Evolutionary conservation across 1,140 invertebrate species (phyloP).

Genomic region (Diabrotica virgifera): DNA sequence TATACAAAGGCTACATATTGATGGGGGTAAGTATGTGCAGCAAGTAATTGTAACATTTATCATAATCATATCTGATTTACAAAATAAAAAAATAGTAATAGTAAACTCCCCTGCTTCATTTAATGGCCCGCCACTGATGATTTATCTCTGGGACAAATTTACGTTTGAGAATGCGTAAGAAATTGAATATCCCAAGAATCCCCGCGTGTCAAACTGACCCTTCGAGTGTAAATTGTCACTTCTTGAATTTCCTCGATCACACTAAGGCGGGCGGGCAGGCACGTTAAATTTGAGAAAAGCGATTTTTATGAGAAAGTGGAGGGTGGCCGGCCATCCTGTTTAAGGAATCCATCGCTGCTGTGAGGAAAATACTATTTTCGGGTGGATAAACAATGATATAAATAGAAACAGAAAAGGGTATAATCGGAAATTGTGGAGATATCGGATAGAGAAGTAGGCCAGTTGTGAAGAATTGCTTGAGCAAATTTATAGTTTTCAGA

Average conservation of each 20-base stretch:
- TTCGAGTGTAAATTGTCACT: constrained; percentile 13
- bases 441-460: too few species aligned
- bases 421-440: too few species aligned
- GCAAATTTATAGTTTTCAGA: too few species aligned
- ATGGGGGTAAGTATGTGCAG: too few species aligned
- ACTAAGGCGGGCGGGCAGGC: neutral
- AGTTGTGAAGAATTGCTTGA: too few species aligned
- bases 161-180: constrained; percentile 18
- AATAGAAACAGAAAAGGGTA: too few species aligned
- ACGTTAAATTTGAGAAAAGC: constrained; percentile 6
- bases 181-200: constrained; percentile 15
- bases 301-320: neutral
- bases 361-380: neutral
- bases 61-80: too few species aligned
- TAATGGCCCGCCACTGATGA: neutral
- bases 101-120: neutral
- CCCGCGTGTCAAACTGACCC: constrained; percentile 8
- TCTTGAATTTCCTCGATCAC: constrained; percentile 7
- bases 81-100: too few species aligned
- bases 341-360: neutral
- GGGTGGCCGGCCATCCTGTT: neutral
- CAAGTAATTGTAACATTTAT: too few species aligned
- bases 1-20: too few species aligned
- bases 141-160: constrained; percentile 11
- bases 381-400: too few species aligned